Base-by-base conservation (phyloP, 2,888 invertebrate species). In the Periphyllus acericola region DNA sequence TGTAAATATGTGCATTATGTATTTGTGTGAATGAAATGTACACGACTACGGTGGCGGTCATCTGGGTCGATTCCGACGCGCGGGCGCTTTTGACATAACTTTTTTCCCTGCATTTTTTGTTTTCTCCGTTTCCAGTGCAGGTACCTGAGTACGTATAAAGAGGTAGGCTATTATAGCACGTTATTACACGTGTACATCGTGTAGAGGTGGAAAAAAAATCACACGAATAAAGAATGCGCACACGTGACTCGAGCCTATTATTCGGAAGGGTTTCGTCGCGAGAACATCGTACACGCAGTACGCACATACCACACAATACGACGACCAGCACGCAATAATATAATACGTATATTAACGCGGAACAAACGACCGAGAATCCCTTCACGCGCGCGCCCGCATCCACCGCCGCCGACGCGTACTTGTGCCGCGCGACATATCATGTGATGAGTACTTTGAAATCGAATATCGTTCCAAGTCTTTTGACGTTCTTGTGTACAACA, bases 31-130 rank as follows among this genome's bases (percentile, higher is more conserved):
- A 14, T 40, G 40, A 9, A 8, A 40, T 8, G 9, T 14, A 29
- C 46, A 84, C n/a, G 75, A 46, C 68, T 68, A n/a, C 78, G 68
- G 78, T 78, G 78, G 78, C 78, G 68, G 52, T 83, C 78, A 78
- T 52, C 21, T 52, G 6, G 52, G 78, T 78, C 52, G 14, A 60
- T 60, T 25, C 25, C 21, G 8, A 55, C n/a, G n/a, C n/a, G n/a
- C 52, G 40, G n/a, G 29, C 52, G 78, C 52, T 78, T 78, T 46
- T 25, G 17, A 78, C 11, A 78, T 1, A 40, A 40, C n/a, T 52
- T 78, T 46, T 71, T 66, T 66, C 66, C 1, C 66, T 11, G 14
- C 66, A 66, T 66, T n/a, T n/a, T 17, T 71, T 11, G 25, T 25
- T 68, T 25, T 25, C 68, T n/a, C 9, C 11, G 9, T 29, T 3